Evolutionary conservation across 2,888 invertebrate genomes (phyloP), one percentile per base, ranked within the genome.

Genomic region (Drosophila conformis): DNA sequence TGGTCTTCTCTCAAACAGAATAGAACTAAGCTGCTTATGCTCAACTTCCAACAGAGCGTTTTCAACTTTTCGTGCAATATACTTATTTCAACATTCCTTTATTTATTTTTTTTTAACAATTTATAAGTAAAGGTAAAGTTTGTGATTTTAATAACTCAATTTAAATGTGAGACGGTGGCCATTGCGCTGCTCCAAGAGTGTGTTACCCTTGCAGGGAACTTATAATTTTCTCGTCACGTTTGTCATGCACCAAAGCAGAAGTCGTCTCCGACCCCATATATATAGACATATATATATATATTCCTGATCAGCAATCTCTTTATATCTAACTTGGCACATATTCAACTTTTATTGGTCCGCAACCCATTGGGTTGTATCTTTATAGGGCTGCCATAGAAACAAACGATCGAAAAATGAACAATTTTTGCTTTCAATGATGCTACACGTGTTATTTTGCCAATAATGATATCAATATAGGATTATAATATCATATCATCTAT

Each of bases 341-440:
- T n/a, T n/a, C 0, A 35, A 35, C 4, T 5, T 11, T 1, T 5
- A n/a, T 10, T n/a, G n/a, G 10, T n/a, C n/a, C 10, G 4, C 1
- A n/a, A 11, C 4, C 5, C 10, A 40, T 4, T n/a, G n/a, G 40
- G 10, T 40, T 10, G 40, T 0, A 40, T 21, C n/a, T 40, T 11
- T 21, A 40, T 40, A 21, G 0, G n/a, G 40, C 40, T 40, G n/a
- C 40, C 10, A 4, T 10, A 5, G n/a, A n/a, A n/a, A 40, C 4
- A n/a, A n/a, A n/a, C 10, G n/a, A 40, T 40, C 10, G 4, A n/a
- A 4, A n/a, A 40, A n/a, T 29, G 0, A 29, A 29, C 7, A 29
- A 29, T 29, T 29, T 7, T 7, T 29, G 6, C 29, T 29, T 29
- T 29, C 29, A 29, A 29, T 29, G 29, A 29, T 29, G 29, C 6